A percentile compares a stretch with the other conserved stretches of the same genome.
phyloP scores from a whole-genome alignment of 1,140 invertebrate genomes.

The Prorops nasuta region DNA sequence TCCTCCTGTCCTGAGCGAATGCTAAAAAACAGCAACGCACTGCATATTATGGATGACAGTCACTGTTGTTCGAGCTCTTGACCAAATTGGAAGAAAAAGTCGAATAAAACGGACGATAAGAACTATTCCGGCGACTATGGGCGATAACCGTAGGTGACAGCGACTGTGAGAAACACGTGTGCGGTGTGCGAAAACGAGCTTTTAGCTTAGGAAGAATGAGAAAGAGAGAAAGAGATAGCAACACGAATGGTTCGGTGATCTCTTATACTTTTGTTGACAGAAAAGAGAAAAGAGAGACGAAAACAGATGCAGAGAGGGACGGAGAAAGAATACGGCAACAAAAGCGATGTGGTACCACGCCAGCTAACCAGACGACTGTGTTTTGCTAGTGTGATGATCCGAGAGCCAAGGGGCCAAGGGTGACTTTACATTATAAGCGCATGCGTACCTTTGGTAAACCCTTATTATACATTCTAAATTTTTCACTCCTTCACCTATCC shows the following conservation, averaged over 20 bases:
- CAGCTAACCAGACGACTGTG: constrained; percentile 2
- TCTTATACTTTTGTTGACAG: too few relatives aligned
- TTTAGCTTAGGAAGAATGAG: constrained; percentile 9
- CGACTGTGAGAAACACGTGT: too few relatives aligned
- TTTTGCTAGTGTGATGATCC: constrained; percentile 26
- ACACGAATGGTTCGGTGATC: neutral
- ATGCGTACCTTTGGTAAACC: too few relatives aligned
- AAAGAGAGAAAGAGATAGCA: neutral
- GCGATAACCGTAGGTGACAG: too few relatives aligned
- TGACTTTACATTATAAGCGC: constrained; percentile 38
- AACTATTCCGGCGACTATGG: too few relatives aligned
- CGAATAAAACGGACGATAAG: too few relatives aligned
- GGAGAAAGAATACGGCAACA: constrained; percentile 1
- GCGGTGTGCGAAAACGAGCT: too few relatives aligned
- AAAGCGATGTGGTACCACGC: neutral
- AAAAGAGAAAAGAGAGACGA: neutral
- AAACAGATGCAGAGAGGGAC: neutral
- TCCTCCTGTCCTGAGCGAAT: constrained; percentile 30
- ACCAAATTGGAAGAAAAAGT: too few relatives aligned
- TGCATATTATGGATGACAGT: constrained; percentile 41
- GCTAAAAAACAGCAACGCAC: constrained; percentile 49
- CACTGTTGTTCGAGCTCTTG: too few relatives aligned
- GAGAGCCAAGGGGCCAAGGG: constrained; percentile 29
- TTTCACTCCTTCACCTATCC: too few relatives aligned
- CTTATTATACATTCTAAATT: too few relatives aligned